These are phyloP conservation scores for Aspidapion aeneum DNA, from an alignment of 2,888 invertebrate species.

Conservation along the genomic window DNA sequence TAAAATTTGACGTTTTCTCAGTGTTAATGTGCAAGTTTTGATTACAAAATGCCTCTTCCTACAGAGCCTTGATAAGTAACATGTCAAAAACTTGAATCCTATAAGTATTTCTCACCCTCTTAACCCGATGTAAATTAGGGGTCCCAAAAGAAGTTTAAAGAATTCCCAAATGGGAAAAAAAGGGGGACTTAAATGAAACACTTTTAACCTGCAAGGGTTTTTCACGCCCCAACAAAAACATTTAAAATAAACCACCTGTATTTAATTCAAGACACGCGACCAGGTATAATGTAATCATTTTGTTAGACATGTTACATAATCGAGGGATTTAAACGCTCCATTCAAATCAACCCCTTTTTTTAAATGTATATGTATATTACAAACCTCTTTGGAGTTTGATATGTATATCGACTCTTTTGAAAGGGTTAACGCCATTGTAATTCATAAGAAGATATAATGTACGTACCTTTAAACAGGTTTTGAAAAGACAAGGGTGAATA, in stretches of 20 bases:
- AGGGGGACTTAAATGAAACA: too few species aligned
- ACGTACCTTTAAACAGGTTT: too few species aligned
- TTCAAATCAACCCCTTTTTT: neutral
- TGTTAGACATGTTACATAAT: neutral
- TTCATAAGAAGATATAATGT: neutral
- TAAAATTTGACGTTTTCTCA: too few species aligned
- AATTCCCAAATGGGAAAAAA: neutral
- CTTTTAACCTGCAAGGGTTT: neutral
- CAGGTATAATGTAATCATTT: neutral
- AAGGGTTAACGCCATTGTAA: neutral
- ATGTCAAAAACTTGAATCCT: neutral
- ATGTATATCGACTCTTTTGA: neutral
- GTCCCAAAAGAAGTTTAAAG: neutral
- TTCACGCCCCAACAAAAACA: neutral
- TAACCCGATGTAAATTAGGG: slow-evolving; percentile 15
- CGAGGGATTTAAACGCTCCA: neutral
- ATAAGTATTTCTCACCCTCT: neutral
- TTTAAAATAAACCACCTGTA: neutral
- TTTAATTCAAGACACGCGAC: neutral
- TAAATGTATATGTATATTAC: neutral
- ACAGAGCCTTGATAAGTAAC: neutral
- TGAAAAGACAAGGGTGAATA: too few species aligned
- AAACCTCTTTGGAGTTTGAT: neutral
- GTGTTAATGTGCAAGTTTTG: too few species aligned
- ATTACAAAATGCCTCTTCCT: too few species aligned